phyloP scores from a whole-genome alignment of 1,140 invertebrate species.

The Cotesia typhae region DNA sequence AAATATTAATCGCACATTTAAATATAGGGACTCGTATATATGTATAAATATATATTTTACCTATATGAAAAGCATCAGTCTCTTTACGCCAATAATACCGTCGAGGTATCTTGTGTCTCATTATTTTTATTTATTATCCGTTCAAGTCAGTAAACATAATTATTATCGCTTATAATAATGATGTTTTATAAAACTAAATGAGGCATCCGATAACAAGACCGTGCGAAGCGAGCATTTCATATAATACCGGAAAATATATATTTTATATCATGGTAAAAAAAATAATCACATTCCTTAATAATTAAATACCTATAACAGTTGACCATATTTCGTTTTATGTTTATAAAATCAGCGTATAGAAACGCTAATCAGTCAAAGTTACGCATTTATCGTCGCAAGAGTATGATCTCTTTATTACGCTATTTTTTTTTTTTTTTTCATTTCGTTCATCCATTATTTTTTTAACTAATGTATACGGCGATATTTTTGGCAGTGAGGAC shows the following conservation, averaged over 20 bases:
- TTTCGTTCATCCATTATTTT: conserved; percentile 37
- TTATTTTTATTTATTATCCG: conserved; percentile 14
- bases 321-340: conserved; percentile 55
- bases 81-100: conserved; percentile 51
- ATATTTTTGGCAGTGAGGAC: conserved; percentile 63
- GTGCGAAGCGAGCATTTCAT: conserved; percentile 61
- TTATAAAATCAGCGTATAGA: conserved; percentile 48
- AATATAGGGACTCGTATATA: conserved; percentile 17
- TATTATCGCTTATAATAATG: conserved; percentile 6
- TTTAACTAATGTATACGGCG: conserved; percentile 49
- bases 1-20: conserved; percentile 2
- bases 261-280: conserved; percentile 61
- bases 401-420: conserved; percentile 45
- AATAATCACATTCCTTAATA: conserved; percentile 64
- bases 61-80: conserved; percentile 67
- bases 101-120: conserved; percentile 42
- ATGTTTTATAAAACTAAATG: conserved; percentile 8
- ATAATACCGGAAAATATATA: conserved; percentile 66
- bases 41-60: conserved; percentile 63
- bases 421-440: conserved; percentile 33
- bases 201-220: conserved; percentile 45
- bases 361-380: conserved; percentile 58
- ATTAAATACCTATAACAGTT: conserved; percentile 63
- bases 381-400: conserved; percentile 43
- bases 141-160: conserved; percentile 4